Evolutionary conservation across 2,888 invertebrate genomes (phyloP), one percentile per base, ranked within the genome.

Genomic region (Mimumesa dahlbomi): DNA sequence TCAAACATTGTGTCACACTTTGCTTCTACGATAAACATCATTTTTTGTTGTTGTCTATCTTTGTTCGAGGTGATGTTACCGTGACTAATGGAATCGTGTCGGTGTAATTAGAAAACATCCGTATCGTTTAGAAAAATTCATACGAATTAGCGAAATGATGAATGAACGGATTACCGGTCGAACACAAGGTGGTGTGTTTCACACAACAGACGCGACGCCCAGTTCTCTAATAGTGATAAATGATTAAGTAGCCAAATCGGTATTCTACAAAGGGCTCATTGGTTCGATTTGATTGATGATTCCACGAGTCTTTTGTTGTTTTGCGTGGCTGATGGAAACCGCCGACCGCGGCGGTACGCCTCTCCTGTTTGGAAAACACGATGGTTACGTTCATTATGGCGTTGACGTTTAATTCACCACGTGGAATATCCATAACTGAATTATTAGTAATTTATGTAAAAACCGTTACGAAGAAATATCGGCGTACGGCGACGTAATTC

Each of bases 201-300:
- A 63, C 66, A 63, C 59, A 68, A 65, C 62, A 40, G 52, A 62
- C 68, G 73, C 58, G 66, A 67, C 73, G 72, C 62, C 70, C 68
- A 58, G 58, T n/a, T 64, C 73, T 76, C 82, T 87, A 89, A 89
- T 87, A 85, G 86, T 89, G 89, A 89, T 88, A 82, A 85, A 89
- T 89, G 88, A 84, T 85, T 85, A 86, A 88, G 85, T 87, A 85
- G 87, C 85, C 82, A 82, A 85, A 88, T 87, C 86, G 86, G 85
- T 85, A 82, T 63, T 76, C 69, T 73, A 81, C 85, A 85, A 87
- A 82, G 81, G 82, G 77, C 85, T 87, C 84, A 85, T 88, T 84
- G 85, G 81, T 81, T 67, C 73, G 53, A 31, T 64, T 79, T 87
- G 87, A 88, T 88, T 85, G 81, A 88, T 88, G 86, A 72, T 82